Evolutionary conservation across 2,888 invertebrate species (phyloP).

Genomic region (Pseudococcus longispinus): DNA sequence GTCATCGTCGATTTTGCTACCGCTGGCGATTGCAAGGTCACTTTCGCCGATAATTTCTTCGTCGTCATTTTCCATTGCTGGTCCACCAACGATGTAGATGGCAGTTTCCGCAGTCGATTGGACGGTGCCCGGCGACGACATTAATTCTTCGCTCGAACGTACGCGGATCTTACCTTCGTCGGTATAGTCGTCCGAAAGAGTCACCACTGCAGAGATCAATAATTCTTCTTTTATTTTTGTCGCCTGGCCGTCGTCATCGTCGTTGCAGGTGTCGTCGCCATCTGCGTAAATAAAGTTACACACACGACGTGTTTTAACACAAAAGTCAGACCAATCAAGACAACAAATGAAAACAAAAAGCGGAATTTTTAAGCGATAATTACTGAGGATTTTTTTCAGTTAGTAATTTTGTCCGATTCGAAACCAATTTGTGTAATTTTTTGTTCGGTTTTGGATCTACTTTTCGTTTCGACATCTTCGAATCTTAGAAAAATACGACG

Average conservation of each 20-base stretch:
- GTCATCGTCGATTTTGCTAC: not conserved
- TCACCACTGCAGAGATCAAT: slow-evolving; percentile 6
- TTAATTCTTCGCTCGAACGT: slow-evolving; percentile 10
- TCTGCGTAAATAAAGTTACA: slow-evolving; percentile 51
- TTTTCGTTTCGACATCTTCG: not conserved
- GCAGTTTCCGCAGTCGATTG: not conserved
- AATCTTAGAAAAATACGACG: not conserved
- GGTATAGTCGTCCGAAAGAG: not conserved
- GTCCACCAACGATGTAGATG: not conserved
- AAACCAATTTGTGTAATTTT: not conserved
- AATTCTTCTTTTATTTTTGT: slow-evolving; percentile 20
- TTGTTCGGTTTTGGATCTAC: not conserved
- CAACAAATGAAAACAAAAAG: not conserved
- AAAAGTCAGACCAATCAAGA: not conserved
- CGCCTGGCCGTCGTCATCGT: not conserved
- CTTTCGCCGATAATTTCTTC: not conserved
- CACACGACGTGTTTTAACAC: not conserved
- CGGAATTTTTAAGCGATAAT: not conserved
- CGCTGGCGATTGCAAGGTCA: not conserved
- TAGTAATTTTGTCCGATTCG: not conserved
- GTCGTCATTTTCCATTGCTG: not conserved
- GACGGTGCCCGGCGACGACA: not conserved
- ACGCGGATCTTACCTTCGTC: not conserved
- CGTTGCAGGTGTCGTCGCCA: not conserved
- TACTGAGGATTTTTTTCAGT: not conserved